Conservation (phyloP, 2,113 vertebrate species). For the human region DNA sequence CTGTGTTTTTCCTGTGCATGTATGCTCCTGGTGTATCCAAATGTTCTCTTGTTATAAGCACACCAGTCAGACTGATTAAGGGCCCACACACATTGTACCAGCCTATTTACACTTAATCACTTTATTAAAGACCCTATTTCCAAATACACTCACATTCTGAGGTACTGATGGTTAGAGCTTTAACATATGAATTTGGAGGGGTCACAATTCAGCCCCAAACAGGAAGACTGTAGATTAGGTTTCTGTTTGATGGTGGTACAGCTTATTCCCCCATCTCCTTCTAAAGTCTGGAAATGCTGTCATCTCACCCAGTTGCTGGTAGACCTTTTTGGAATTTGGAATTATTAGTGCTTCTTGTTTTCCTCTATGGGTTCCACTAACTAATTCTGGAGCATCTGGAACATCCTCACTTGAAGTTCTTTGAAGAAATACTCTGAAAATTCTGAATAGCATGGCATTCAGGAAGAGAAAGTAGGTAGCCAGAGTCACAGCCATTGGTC, state of each 20-base stretch:
- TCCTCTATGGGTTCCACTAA: not conserved
- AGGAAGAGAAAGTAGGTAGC: not conserved
- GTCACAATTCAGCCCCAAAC: not conserved
- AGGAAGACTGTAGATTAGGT: not conserved
- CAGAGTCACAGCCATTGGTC: not conserved
- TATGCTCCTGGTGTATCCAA: not conserved
- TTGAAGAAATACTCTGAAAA: not conserved
- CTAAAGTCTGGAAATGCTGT: not conserved
- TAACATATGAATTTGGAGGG: not conserved
- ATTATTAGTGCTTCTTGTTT: not conserved
- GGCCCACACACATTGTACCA: not conserved
- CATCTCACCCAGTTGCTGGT: not conserved
- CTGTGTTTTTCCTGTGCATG: not conserved
- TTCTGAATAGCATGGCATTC: not conserved
- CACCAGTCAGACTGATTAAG: not conserved
- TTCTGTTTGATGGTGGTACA: not conserved
- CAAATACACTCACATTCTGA: not conserved
- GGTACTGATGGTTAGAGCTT: not conserved
- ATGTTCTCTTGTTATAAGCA: not conserved
- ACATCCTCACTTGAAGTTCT: not conserved
- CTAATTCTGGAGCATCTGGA: no score
- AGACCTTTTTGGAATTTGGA: not conserved
- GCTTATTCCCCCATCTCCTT: not conserved
- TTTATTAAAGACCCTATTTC: not conserved
- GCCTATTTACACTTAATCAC: not conserved